Base-by-base conservation (phyloP, 2,888 invertebrate genomes). In the Augiades crinisus region DNA sequence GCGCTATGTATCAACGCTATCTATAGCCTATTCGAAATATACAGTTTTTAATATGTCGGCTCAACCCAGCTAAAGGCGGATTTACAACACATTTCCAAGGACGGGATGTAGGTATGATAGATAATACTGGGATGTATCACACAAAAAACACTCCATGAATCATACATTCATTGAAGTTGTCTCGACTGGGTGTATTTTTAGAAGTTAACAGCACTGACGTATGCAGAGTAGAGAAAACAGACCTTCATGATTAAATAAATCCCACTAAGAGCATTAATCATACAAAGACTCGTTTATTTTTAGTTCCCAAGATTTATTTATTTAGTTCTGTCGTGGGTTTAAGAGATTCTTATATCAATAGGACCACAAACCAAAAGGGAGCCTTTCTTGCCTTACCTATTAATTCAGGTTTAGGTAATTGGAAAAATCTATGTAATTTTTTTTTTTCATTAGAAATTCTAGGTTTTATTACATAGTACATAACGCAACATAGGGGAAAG, bases 141-240 rank as follows among this genome's bases (percentile, higher is more conserved):
- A 10, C 30, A 38, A 47, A 31, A 38, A 46, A 22, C 19, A 47
- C 30, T n/a, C 37, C 17, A 40, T 61, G 61, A 61, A 36, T 59
- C 61, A 61, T 31, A 45, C 47, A 47, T 44, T 56, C 56, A 56
- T 54, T 59, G 50, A 55, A 59, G 52, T 58, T 61, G 54, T 59
- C 61, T 61, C 58, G 58, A 50, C 47, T 53, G 38, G 46, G 52
- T 60, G 58, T 75, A 75, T 75, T 74, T 71, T 70, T 75, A 72
- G 72, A 68, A 61, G 57, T 70, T 68, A 64, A 64, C 72, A 71
- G 62, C 62, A 59, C 59, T 63, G 64, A 53, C 45, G 49, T 41
- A 46, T 19, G 37, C 22, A 46, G 16, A 10, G 45, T 46, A 37
- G 30, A 47, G 37, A 38, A 47, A 47, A 38, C 47, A 47, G 47